phyloP scores from a whole-genome alignment of 1,140 invertebrate genomes.

The Melipona quadrifasciata region DNA sequence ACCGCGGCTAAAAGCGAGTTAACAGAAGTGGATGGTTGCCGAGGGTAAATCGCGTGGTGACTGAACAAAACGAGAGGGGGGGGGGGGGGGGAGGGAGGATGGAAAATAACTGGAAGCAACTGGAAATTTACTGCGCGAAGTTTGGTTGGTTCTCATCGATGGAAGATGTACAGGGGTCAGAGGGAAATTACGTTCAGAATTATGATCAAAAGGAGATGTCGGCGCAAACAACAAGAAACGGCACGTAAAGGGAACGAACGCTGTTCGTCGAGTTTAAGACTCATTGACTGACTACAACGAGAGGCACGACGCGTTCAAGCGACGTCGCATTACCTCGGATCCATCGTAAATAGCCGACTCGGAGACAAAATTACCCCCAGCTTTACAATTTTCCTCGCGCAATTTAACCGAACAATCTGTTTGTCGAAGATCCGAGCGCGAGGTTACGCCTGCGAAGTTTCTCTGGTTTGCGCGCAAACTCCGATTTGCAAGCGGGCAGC shows the following conservation, averaged over 20 bases:
- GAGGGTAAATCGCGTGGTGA: not conserved
- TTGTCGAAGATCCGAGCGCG: not conserved
- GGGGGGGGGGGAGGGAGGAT: too few species aligned
- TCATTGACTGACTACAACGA: not conserved
- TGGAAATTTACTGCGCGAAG: not conserved
- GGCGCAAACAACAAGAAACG: conserved; percentile 17
- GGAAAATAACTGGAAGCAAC: too few species aligned
- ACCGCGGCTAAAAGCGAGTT: not conserved
- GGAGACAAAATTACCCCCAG: not conserved
- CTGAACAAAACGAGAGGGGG: not conserved
- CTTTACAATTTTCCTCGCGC: conserved; percentile 43
- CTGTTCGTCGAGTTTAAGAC: conserved; percentile 8
- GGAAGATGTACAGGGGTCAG: not conserved
- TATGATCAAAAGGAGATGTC: not conserved
- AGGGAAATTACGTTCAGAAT: too few species aligned
- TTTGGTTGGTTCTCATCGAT: conserved; percentile 17
- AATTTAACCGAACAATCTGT: conserved; percentile 52
- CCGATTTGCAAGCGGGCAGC: not conserved
- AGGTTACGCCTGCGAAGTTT: too few species aligned
- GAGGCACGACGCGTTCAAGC: conserved; percentile 18
- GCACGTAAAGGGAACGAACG: conserved; percentile 1
- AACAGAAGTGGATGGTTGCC: not conserved
- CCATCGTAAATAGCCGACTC: conserved; percentile 43
- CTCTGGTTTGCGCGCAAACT: not conserved
- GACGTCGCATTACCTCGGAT: conserved; percentile 36